A percentile compares a stretch with the other conserved stretches of the same genome.
These are phyloP conservation scores for Deroplatys truncata DNA, from an alignment of 2,888 invertebrate species.

Conservation along the genomic window DNA sequence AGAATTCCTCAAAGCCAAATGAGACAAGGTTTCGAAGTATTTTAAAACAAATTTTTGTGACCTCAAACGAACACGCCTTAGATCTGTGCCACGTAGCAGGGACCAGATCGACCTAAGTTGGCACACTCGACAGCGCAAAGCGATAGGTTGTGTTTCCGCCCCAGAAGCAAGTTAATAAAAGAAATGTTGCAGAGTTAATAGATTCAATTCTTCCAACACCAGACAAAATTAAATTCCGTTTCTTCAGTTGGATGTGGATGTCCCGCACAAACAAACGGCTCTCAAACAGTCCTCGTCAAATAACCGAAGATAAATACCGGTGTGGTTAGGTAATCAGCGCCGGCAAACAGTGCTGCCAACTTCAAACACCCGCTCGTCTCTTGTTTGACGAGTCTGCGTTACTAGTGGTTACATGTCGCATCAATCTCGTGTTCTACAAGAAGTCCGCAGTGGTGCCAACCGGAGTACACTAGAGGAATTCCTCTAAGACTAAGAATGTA, in stretches of 20 bases:
- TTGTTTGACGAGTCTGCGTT: neutral
- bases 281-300: neutral
- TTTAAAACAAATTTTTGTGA: too few relatives aligned
- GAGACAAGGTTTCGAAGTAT: too few relatives aligned
- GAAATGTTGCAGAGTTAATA: neutral
- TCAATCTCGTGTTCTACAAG: neutral
- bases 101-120: neutral
- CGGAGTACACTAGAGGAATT: too few relatives aligned
- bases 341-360: neutral
- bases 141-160: neutral
- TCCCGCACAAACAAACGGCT: neutral
- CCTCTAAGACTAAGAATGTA: too few relatives aligned
- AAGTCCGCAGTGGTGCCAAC: neutral
- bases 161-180: neutral
- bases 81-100: too few relatives aligned
- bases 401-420: neutral
- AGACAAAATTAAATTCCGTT: neutral
- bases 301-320: slow-evolving; percentile 6
- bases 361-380: neutral
- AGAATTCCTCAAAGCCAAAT: too few relatives aligned
- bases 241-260: neutral
- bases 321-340: neutral
- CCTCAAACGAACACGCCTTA: too few relatives aligned
- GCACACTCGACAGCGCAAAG: too few relatives aligned
- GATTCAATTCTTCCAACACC: neutral